A percentile compares a stretch with the other conserved stretches of the same genome.
These are phyloP conservation scores for Solea senegalensis DNA, from an alignment of 2,113 vertebrate species.

Conservation along the genomic window DNA sequence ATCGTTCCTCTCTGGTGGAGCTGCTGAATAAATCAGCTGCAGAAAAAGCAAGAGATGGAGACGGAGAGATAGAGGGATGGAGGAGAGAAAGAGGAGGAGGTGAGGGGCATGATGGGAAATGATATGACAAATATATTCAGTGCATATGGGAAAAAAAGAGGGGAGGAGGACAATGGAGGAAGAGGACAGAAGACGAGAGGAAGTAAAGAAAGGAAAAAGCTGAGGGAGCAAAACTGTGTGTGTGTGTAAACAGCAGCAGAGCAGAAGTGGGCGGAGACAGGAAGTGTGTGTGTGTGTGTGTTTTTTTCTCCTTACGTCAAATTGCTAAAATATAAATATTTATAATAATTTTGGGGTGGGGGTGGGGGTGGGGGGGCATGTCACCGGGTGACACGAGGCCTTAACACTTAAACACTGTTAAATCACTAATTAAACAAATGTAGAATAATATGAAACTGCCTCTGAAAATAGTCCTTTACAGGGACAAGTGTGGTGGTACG, in stretches of 20 bases:
- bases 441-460: too few relatives aligned
- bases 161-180: conserved; percentile 12
- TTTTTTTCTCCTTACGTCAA: too few relatives aligned
- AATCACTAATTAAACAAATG: too few relatives aligned
- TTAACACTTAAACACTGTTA: too few relatives aligned
- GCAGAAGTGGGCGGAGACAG: too few relatives aligned
- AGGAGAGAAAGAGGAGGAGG: conserved; percentile 6
- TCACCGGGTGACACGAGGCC: too few relatives aligned
- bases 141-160: neutral
- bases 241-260: neutral
- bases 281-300: neutral
- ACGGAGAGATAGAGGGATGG: conserved; percentile 42
- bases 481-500: too few relatives aligned
- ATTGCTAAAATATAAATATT: too few relatives aligned
- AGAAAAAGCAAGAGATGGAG: conserved; percentile 56
- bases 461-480: too few relatives aligned
- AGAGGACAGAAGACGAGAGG: neutral
- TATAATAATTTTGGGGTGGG: too few relatives aligned
- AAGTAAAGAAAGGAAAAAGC: neutral
- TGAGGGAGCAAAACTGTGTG: neutral
- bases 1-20: conserved; percentile 66
- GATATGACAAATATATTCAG: conserved; percentile 57
- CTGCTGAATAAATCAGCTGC: conserved; percentile 68
- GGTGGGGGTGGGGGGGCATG: too few relatives aligned
- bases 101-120: conserved; percentile 67